These are phyloP conservation scores for Dufourea novaeangliae DNA, from an alignment of 1,140 invertebrate species.

Conservation along the genomic window DNA sequence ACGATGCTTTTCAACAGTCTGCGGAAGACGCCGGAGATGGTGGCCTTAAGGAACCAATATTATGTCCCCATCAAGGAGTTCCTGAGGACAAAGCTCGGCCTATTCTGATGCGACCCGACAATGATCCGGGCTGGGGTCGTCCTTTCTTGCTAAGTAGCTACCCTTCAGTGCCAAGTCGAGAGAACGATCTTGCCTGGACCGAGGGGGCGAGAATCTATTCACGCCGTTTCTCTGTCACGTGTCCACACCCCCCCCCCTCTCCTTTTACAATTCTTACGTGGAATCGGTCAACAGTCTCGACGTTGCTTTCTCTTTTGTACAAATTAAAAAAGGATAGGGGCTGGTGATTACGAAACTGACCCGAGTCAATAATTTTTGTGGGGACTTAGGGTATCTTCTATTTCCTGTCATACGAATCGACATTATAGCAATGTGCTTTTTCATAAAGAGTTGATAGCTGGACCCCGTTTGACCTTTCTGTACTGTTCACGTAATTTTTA, in stretches of 20 bases:
- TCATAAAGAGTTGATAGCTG: too few species aligned
- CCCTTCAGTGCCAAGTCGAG: constrained; percentile 64
- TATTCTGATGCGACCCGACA: constrained; percentile 77
- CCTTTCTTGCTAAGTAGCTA: constrained; percentile 56
- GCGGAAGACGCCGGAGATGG: constrained; percentile 90
- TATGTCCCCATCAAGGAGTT: constrained; percentile 92
- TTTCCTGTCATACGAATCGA: too few species aligned
- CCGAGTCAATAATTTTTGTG: too few species aligned
- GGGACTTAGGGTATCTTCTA: too few species aligned
- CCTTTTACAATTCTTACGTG: not conserved
- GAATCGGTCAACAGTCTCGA: not conserved
- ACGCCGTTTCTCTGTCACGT: constrained; percentile 4
- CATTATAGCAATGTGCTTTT: too few species aligned
- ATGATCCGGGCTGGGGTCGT: constrained; percentile 60
- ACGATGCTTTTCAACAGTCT: constrained; percentile 86
- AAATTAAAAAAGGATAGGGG: too few species aligned
- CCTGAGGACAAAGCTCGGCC: constrained; percentile 82
- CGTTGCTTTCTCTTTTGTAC: not conserved
- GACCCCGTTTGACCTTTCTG: too few species aligned
- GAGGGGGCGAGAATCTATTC: constrained; percentile 7
- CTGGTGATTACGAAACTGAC: too few species aligned
- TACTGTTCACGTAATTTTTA: too few species aligned
- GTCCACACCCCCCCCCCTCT: not conserved
- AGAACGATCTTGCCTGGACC: constrained; percentile 43
- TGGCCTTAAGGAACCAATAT: constrained; percentile 89